Evolutionary conservation across 2,113 vertebrate species (phyloP).

Genomic region (Meriones unguiculatus): DNA sequence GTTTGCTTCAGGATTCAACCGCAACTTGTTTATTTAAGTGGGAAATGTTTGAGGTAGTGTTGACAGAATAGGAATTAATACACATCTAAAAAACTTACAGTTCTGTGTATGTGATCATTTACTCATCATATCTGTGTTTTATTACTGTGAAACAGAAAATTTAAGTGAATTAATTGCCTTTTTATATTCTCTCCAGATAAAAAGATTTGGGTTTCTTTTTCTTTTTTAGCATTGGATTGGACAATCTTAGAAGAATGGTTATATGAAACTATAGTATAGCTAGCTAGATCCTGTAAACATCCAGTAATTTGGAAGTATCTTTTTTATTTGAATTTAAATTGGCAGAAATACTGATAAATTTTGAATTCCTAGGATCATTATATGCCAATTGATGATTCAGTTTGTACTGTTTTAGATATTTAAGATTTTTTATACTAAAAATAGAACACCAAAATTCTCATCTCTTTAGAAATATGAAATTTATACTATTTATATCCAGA

Average conservation of each 20-base stretch:
- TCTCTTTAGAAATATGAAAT: conserved; percentile 28
- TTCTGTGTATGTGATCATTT: not conserved
- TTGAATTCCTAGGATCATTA: not conserved
- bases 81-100: not conserved
- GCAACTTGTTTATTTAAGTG: conserved; percentile 25
- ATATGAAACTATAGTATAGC: not conserved
- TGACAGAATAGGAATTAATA: not conserved
- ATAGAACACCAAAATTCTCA: not conserved
- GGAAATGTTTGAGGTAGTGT: not conserved
- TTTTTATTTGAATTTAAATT: conserved; percentile 19
- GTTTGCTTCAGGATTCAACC: not conserved
- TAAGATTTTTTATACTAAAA: conserved; percentile 30
- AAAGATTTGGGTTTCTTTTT: not conserved
- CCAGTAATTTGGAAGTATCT: not conserved
- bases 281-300: not conserved
- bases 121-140: not conserved
- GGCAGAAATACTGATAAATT: not conserved
- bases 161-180: not conserved
- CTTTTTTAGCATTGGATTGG: conserved; percentile 10
- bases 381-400: not conserved
- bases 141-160: not conserved
- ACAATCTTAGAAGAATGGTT: conserved; percentile 1
- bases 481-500: conserved; percentile 38
- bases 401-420: not conserved
- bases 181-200: conserved; percentile 24